These are phyloP conservation scores for Drosophila rellima DNA, from an alignment of 2,888 invertebrate species.

Conservation along the genomic window DNA sequence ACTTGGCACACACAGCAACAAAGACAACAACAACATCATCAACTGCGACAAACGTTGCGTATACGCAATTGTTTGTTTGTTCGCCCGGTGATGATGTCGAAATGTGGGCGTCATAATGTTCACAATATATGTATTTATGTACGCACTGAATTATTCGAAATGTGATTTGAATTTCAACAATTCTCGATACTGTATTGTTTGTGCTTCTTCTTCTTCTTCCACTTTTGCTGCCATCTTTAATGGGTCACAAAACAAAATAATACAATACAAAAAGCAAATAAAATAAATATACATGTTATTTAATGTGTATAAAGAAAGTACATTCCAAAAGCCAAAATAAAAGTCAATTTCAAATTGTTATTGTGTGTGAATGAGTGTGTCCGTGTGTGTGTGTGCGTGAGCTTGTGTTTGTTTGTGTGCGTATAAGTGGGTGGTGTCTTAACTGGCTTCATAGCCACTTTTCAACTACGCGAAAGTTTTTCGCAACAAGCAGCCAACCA, in stretches of 20 bases:
- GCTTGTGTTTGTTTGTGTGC: neutral
- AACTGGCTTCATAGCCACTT: slow-evolving; percentile 30
- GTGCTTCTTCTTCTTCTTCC: neutral
- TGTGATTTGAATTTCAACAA: slow-evolving; percentile 53
- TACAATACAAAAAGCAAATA: slow-evolving; percentile 13
- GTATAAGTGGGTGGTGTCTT: slow-evolving; percentile 26
- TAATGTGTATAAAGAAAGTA: slow-evolving; percentile 39
- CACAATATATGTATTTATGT: slow-evolving; percentile 18
- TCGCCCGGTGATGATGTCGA: slow-evolving; percentile 30
- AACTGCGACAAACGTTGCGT: slow-evolving; percentile 47
- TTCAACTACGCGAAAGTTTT: slow-evolving; percentile 42
- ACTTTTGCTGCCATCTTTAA: slow-evolving; percentile 18
- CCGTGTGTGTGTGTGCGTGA: neutral
- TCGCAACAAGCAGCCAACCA: slow-evolving; percentile 30
- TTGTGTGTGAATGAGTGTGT: neutral
- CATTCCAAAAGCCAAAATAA: slow-evolving; percentile 8
- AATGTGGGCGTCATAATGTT: slow-evolving; percentile 50
- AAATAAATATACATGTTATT: slow-evolving; percentile 5
- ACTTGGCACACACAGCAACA: slow-evolving; percentile 18
- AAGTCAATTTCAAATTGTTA: neutral
- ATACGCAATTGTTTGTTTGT: slow-evolving; percentile 65
- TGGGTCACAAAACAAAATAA: slow-evolving; percentile 34
- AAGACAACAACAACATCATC: neutral
- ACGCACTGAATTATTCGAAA: slow-evolving; percentile 27
- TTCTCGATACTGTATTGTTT: slow-evolving; percentile 12